Evolutionary conservation across 2,797 vertebrate genomes (phyloP), one percentile per base, ranked within the genome.

Genomic region (Delichon dasypus): DNA sequence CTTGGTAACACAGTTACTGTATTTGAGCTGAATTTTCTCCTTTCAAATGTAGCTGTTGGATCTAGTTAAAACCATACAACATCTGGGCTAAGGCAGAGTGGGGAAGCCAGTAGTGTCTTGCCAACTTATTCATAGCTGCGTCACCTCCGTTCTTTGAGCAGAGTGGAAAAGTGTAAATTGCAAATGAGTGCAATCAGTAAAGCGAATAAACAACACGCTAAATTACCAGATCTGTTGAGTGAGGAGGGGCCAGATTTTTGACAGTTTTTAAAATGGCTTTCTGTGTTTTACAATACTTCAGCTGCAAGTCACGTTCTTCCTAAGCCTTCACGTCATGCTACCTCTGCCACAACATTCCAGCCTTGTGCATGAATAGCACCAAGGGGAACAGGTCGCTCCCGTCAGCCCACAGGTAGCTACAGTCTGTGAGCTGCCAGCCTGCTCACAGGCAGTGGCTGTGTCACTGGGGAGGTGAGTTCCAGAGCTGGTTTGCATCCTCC

Each of bases 381-480:
- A 7, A 34, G 45, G 53, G 40, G 40, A 90, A 11, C 36, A 38
- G 72, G 73, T 66, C 26, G 26, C 2, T 25, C 22, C 18, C 23
- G 10, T 34, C 23, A 5, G 21, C 0, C 2, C 54, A 30, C 4
- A 8, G 2, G 5, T 21, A 44, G 53, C 44, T 60, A 17, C 30
- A 51, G 5, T 5, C 50, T 38, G 74, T 3, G 10, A 26, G 13
- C 2, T 72, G 60, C 9, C 50, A 50, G 32, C 58, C 51, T 58
- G 67, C 64, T 29, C 6, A 4, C 29, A 14, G 42, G 53, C 13
- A 0, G 30, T 2, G 0, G 58, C 60, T 22, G 9, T 10, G 4
- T 50, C 48, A 12, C 5, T 2, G 9, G 16, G 26, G 16, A 58
- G 30, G 38, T 44, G 60, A 72, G 25, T 50, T 77, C 50, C 55